Evolutionary conservation across 2,113 vertebrate species (phyloP).

Genomic region (Nyctibius bracteatus): DNA sequence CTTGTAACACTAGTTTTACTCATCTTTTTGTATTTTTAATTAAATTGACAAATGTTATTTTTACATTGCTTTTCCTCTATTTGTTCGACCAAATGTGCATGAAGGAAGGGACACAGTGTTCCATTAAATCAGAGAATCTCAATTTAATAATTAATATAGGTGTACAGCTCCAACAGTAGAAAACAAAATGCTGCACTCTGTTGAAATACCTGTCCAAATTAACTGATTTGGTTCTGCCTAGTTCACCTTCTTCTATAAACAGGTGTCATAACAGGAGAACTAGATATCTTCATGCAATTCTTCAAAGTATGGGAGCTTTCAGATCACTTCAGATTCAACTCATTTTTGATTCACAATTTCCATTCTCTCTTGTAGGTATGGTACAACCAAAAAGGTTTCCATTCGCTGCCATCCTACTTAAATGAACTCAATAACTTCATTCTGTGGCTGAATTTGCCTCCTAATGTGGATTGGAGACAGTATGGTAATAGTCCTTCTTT

Average conservation of each 20-base stretch:
- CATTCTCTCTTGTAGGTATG: conserved; percentile 68
- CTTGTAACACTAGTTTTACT: neutral
- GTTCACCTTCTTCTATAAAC: neutral
- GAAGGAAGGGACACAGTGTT: neutral
- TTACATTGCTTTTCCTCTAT: neutral
- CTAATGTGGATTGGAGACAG: conserved; percentile 54
- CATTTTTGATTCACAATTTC: neutral
- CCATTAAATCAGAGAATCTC: neutral
- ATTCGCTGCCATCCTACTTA: conserved; percentile 70
- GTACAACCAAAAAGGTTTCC: conserved; percentile 76
- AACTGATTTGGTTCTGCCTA: neutral
- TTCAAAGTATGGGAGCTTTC: neutral
- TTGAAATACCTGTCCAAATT: neutral
- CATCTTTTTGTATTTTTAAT: neutral
- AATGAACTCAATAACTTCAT: conserved; percentile 77
- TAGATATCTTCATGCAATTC: neutral
- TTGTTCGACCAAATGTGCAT: neutral
- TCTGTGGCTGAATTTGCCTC: conserved; percentile 67
- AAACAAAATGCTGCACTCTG: neutral
- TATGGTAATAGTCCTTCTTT: conserved; percentile 60
- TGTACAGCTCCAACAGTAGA: neutral
- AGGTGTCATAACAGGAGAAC: neutral
- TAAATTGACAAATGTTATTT: neutral
- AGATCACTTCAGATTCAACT: neutral
- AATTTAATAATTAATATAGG: neutral